Percentiles rank a stretch among this genome's conserved stretches.
These are phyloP conservation scores for Apamea epomidion DNA, from an alignment of 2,888 invertebrate species.

Conservation along the genomic window DNA sequence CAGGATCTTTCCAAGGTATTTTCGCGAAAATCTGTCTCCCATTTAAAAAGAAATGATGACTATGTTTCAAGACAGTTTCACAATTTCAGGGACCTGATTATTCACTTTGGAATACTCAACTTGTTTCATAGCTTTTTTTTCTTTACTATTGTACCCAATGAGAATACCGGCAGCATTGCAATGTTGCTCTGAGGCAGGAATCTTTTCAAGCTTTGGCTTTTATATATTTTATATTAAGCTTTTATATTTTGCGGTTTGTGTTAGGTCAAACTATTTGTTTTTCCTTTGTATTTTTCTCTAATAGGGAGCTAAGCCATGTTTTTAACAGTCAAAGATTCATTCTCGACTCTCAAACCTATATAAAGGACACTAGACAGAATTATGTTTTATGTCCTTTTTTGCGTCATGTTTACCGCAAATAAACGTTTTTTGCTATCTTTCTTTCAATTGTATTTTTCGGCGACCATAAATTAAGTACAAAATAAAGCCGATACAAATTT, in stretches of 20 bases:
- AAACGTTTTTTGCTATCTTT: no score
- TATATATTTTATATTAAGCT: conserved; percentile 12
- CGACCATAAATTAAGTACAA: neutral
- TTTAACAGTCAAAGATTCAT: neutral
- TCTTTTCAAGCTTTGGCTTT: conserved; percentile 30
- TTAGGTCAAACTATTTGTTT: neutral
- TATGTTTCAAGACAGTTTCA: conserved; percentile 32
- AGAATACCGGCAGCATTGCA: conserved; percentile 30
- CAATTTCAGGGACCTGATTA: conserved; percentile 20
- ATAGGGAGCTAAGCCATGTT: neutral
- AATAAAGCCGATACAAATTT: neutral
- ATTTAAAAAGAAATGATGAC: conserved; percentile 21
- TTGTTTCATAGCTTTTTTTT: conserved; percentile 34
- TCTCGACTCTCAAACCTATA: neutral
- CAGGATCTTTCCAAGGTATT: neutral
- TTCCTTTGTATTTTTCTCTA: neutral
- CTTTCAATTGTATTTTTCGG: neutral
- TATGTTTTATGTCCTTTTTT: no score
- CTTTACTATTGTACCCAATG: conserved; percentile 32
- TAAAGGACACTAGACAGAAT: neutral
- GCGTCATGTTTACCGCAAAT: no score
- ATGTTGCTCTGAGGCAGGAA: conserved; percentile 11
- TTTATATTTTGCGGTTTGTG: neutral
- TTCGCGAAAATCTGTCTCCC: neutral
- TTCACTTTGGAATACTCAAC: conserved; percentile 46